Percentiles rank a stretch among this genome's conserved stretches.
These are phyloP conservation scores for Cosmopolites sordidus DNA, from an alignment of 2,888 invertebrate species.

Conservation along the genomic window DNA sequence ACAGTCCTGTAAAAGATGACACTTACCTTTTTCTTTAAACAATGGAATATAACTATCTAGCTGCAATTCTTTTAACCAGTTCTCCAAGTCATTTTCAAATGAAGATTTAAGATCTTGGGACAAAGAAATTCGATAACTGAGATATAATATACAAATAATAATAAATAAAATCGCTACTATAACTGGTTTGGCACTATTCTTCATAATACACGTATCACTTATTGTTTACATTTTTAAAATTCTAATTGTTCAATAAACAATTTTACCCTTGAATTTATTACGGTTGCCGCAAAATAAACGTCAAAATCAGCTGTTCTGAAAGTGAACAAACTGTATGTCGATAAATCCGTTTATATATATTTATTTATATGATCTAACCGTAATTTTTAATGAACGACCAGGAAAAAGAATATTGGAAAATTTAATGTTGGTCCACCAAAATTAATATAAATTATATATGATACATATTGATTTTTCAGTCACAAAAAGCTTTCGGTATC, in stretches of 20 bases:
- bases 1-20: no score
- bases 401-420: neutral
- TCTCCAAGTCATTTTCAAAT: conserved; percentile 56
- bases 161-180: conserved; percentile 49
- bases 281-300: conserved; percentile 1
- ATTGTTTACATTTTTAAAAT: conserved; percentile 25
- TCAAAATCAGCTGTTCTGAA: conserved; percentile 13
- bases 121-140: conserved; percentile 50
- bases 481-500: no score
- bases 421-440: neutral
- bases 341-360: neutral
- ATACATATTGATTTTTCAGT: no score
- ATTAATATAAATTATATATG: no score
- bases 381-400: neutral
- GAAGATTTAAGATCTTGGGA: conserved; percentile 46
- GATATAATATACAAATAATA: conserved; percentile 49
- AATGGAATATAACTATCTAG: conserved; percentile 65
- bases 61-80: conserved; percentile 72
- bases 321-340: neutral
- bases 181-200: conserved; percentile 49
- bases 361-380: neutral
- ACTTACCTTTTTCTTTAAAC: conserved; percentile 69
- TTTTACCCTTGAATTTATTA: neutral
- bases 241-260: conserved; percentile 3
- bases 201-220: conserved; percentile 34